These are phyloP conservation scores for Drosophila navojoa DNA, from an alignment of 1,140 invertebrate genomes.

Conservation along the genomic window DNA sequence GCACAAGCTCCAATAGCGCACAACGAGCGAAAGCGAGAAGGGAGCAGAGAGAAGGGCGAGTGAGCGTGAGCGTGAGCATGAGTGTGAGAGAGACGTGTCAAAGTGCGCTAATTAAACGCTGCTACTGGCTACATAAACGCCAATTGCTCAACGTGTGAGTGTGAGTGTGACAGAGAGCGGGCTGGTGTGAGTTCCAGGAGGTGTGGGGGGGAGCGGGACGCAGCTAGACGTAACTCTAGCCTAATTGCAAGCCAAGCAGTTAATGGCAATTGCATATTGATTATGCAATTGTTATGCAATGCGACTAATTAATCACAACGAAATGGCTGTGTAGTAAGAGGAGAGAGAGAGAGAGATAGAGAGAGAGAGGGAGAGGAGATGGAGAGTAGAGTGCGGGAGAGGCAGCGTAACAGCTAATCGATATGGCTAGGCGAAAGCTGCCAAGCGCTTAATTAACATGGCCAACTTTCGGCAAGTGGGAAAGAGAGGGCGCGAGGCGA, in stretches of 20 bases:
- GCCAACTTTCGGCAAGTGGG: constrained; percentile 53
- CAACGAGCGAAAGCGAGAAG: background rate
- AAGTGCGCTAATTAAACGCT: constrained; percentile 42
- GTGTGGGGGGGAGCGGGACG: background rate
- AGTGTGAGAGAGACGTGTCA: constrained; percentile 5
- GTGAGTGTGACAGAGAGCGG: background rate
- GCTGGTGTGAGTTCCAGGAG: too few species aligned
- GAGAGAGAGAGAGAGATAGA: background rate
- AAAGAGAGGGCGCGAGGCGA: background rate
- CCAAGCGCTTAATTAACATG: constrained; percentile 61
- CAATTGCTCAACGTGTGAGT: background rate
- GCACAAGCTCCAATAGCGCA: background rate
- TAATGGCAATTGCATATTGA: constrained; percentile 70
- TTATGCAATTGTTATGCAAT: constrained; percentile 80
- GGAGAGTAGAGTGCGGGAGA: background rate
- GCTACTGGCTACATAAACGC: constrained; percentile 17
- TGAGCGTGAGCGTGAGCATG: background rate
- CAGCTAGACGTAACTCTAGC: background rate
- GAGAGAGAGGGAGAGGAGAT: too few species aligned
- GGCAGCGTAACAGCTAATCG: constrained; percentile 52
- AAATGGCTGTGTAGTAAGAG: constrained; percentile 2
- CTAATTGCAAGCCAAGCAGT: constrained; percentile 61
- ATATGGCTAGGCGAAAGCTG: constrained; percentile 26
- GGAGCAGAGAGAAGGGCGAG: too few species aligned
- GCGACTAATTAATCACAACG: constrained; percentile 68